Base-by-base conservation (phyloP, 2,113 vertebrate genomes). In the Platysternon megacephalum region DNA sequence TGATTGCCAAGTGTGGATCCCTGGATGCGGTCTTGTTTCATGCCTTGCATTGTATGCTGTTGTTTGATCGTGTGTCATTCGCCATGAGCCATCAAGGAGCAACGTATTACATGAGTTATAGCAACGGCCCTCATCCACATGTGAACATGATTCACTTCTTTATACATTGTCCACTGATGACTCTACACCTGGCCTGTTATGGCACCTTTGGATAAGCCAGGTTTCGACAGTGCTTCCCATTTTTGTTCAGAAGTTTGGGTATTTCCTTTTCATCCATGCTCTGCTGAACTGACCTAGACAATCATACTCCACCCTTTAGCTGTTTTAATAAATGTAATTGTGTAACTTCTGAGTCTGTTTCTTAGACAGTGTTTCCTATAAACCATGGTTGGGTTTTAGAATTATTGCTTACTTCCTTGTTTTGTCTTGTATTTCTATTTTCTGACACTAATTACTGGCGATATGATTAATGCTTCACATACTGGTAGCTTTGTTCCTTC, bases 381-480 rank as follows among this genome's bases (percentile, higher is more conserved):
- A 93, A 89, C 86, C 95, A 55, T 93, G 93, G 82, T 91, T 96
- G 93, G 83, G 88, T 97, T 96, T 90, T 53, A 88, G 79, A 95
- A 93, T 87, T 95, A 95, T 86, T 98, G 96, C 90, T 94, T 96
- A 65, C 85, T 95, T 96, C 94, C 96, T 97, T 95, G 96, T 98
- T 98, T 98, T 96, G 90, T 97, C 96, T 97, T 96, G 93, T 94
- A 94, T 94, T 98, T 98, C 97, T 96, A 42, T 96, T 93, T 96
- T 95, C 93, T 96, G 97, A 91, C 93, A 93, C 92, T 98, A 98
- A 98, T 98, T 98, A 97, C 97, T 94, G 92, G 94, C 91, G 95
- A 92, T 97, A 96, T 98, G 98, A 98, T 98, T 98, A 97, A 98
- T 98, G 98, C 94, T 96, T 92, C 94, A 85, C 94, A 90, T 96